These are phyloP conservation scores for Vanessa cardui DNA, from an alignment of 2,888 invertebrate genomes.

Conservation along the genomic window DNA sequence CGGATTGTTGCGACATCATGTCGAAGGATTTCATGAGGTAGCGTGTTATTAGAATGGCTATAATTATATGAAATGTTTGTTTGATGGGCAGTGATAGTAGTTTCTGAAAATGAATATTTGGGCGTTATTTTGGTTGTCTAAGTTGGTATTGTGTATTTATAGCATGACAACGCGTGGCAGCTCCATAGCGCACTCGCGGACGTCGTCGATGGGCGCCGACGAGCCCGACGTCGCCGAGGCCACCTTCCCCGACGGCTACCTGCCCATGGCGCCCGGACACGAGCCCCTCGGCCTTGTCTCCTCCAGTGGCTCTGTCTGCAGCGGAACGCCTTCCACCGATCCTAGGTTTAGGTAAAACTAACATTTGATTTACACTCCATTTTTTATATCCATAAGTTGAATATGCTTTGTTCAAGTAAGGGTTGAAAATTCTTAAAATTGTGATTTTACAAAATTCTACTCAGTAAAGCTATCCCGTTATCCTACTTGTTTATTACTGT, in stretches of 20 bases:
- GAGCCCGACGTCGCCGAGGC: conserved; percentile 40
- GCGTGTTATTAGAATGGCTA: conserved; percentile 24
- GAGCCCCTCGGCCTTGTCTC: conserved; percentile 55
- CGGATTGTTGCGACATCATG: conserved; percentile 66
- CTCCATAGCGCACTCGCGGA: conserved; percentile 83
- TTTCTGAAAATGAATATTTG: no score
- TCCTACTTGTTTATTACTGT: no score
- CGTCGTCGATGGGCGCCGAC: conserved; percentile 77
- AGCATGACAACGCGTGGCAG: conserved; percentile 55
- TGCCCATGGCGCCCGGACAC: conserved; percentile 85
- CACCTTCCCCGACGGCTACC: conserved; percentile 79
- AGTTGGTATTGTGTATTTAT: neutral
- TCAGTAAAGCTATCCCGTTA: no score
- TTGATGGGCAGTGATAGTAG: no score
- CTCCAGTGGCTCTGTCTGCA: conserved; percentile 88
- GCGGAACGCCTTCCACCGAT: conserved; percentile 92
- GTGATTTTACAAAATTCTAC: no score
- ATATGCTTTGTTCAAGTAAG: no score
- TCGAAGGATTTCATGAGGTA: conserved; percentile 67
- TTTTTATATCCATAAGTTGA: no score
- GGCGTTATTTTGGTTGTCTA: no score
- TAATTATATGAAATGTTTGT: no score
- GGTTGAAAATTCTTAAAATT: no score
- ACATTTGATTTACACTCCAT: no score
- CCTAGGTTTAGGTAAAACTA: conserved; percentile 80